Base-by-base conservation (phyloP, 2,113 vertebrate genomes). In the Nothocercus julius region DNA sequence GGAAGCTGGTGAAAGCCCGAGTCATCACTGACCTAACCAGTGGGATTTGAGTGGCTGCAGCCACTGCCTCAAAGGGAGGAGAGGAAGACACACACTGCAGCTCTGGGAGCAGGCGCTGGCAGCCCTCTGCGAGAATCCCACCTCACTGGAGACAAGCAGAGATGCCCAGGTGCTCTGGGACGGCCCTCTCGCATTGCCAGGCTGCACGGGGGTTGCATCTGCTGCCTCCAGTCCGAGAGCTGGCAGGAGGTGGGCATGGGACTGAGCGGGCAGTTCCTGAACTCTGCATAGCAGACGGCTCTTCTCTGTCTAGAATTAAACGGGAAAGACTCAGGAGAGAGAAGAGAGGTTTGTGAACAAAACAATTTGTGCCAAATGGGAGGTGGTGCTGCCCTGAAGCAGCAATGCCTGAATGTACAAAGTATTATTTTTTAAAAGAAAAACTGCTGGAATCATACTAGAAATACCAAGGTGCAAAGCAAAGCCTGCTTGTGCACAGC, bases 21-120 rank as follows among this genome's bases (percentile, higher is more conserved):
- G 98, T 99, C 89, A 99, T 99, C 97, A 98, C 98, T 87, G 99
- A 99, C 98, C 97, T 99, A 67, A 99, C 98, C 93, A 99, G 98
- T 62, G 99, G 99, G 87, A 99, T 99, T 86, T 99, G 98, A 99
- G 88, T 78, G 70, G 92, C 87, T 84, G 82, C 87, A 93, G 84
- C 90, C 70, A 34, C 85, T 83, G 81, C 77, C 34, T 90, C 68
- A n/a, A 34, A 90, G 76, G 73, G 94, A 96, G 95, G 89, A 93
- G 84, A 91, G 0, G 11, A 89, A 88, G 45, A 94, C 5, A 9
- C 67, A 74, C 0, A 0, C 77, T 92, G 84, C 91, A 89, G 93
- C 86, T 82, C 80, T 89, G 79, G 83, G 91, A 94, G 91, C 96
- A 86, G 91, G 95, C 94, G 69, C 89, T 80, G 88, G 90, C 92